Evolutionary conservation across 2,888 invertebrate species (phyloP), one percentile per base, ranked within the genome.

Genomic region (Latheticus oryzae): DNA sequence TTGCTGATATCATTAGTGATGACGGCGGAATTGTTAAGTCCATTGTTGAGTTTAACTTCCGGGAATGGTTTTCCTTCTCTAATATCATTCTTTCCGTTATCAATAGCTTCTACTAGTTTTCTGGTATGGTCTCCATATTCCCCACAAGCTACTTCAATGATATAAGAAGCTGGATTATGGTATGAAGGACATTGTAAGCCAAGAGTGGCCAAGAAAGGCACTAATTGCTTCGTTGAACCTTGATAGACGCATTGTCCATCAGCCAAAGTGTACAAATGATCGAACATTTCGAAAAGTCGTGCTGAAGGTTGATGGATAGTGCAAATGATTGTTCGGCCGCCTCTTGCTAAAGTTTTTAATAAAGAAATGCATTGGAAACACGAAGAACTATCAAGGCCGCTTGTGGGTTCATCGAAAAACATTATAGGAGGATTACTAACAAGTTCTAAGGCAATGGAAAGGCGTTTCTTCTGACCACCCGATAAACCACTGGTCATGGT

Each of bases 251-350:
- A 97, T 76, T 95, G 92, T 0, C 97, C 97, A 67, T 95, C 95
- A 8, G 96, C 92, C 62, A 97, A 78, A 2, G 96, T 95, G 78
- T 96, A 97, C 63, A 97, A 81, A 78, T 96, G 90, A 75, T 97
- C 96, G 74, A 97, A 97, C 93, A 95, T 96, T 79, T 97, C 96
- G 72, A 97, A 96, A 62, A 97, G 81, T 69, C 96, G 87, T 11
- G 97, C 96, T n/a, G 95, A 95, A 0, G 97, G 97, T 77, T 97
- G 97, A 80, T 97, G 97, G 54, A 95, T 94, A 15, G 96, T 97
- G 75, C 96, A 97, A 66, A 97, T 93, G 67, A 97, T 94, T 0
- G 96, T 96, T 60, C 96, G 84, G 5, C 97, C 97, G 2, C 94
- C 73, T 16, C 89, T 84, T 0, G 97, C 95, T 64, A 97, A 78